A percentile compares a stretch with the other conserved stretches of the same genome.
Evolutionary conservation across 2,113 vertebrate genomes (phyloP).

Genomic region (Dipodomys merriami): DNA sequence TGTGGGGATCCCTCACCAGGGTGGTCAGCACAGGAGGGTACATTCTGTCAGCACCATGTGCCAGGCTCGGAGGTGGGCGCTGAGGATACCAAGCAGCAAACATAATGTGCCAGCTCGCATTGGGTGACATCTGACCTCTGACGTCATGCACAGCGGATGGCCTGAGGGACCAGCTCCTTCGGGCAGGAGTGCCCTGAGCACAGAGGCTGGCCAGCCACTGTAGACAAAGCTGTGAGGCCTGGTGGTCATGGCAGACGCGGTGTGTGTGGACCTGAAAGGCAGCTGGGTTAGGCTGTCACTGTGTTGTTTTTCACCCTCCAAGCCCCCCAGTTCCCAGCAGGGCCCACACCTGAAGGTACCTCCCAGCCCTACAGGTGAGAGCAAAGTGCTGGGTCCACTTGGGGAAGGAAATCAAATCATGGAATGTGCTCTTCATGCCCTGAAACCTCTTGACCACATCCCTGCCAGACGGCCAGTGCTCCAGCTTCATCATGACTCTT

Average conservation of each 20-base stretch:
- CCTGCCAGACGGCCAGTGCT: neutral
- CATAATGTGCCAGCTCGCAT: neutral
- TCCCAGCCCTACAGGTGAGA: neutral
- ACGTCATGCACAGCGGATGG: neutral
- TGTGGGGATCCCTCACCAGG: neutral
- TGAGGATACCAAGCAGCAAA: neutral
- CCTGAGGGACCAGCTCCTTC: neutral
- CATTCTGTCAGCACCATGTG: too few species aligned
- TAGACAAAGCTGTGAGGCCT: neutral
- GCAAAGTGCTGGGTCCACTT: neutral
- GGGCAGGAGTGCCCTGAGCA: neutral
- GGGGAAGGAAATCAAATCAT: neutral
- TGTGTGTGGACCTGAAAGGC: neutral
- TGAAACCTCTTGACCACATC: neutral
- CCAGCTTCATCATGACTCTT: neutral
- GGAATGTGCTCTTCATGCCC: neutral
- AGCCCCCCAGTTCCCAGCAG: neutral
- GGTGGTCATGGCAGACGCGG: neutral
- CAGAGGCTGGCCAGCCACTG: neutral
- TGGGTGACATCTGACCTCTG: neutral
- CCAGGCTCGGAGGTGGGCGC: neutral
- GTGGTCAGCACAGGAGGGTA: neutral
- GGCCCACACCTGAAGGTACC: neutral
- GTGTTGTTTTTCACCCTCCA: neutral
- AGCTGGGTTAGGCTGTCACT: neutral